A percentile compares a stretch with the other conserved stretches of the same genome.
These are phyloP conservation scores for Clarias macrocephalus DNA, from an alignment of 2,113 vertebrate species.

Conservation along the genomic window DNA sequence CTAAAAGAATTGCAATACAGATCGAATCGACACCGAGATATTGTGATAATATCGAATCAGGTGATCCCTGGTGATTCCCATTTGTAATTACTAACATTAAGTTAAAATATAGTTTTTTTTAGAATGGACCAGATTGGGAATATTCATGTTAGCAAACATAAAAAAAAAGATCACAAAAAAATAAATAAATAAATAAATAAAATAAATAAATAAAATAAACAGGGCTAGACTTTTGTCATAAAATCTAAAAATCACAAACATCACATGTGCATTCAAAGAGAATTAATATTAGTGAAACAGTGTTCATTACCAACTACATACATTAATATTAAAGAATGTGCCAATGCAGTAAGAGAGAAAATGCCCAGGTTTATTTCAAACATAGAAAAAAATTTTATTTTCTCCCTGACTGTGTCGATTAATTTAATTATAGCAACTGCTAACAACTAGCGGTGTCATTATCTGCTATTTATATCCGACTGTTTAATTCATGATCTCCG, in stretches of 20 bases:
- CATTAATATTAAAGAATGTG: background rate
- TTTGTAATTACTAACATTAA: background rate
- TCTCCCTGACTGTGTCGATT: background rate
- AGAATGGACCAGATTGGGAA: background rate
- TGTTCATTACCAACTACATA: background rate
- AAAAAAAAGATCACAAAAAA: background rate
- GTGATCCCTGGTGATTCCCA: no score
- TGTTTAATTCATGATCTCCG: slow-evolving; percentile 29
- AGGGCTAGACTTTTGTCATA: background rate
- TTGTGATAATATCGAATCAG: no score
- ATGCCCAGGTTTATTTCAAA: background rate
- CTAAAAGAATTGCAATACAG: no score
- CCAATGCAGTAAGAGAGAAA: background rate
- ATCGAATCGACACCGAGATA: no score
- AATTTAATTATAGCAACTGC: background rate
- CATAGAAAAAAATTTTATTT: background rate
- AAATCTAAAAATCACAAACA: background rate
- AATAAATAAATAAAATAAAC: background rate
- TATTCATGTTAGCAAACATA: background rate
- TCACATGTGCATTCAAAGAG: background rate
- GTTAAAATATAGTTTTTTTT: background rate
- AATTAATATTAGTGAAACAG: background rate
- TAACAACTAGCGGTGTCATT: background rate
- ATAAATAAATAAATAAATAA: no score
- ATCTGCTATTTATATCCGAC: slow-evolving; percentile 37